Percentiles rank a stretch among this genome's conserved stretches.
Conservation (phyloP, 2,888 invertebrate species). For the Leucoptera coffeella region DNA sequence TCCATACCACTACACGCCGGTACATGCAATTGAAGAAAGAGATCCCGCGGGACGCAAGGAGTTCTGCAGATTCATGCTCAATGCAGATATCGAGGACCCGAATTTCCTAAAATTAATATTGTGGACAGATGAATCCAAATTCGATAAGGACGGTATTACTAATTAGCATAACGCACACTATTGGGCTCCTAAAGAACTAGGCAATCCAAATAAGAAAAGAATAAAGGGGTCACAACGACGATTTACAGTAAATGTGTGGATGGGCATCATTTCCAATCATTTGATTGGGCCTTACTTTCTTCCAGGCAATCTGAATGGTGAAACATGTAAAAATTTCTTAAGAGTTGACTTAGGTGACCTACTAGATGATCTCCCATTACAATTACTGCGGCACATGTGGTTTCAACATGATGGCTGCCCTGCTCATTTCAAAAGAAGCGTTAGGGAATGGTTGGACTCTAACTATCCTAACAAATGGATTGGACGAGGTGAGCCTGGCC, state of each 20-base stretch:
- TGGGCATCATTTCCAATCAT: conserved; percentile 1
- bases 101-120: conserved; percentile 8
- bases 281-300: conserved; percentile 1
- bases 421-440: too few species aligned
- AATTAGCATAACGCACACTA: too few species aligned
- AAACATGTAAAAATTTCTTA: conserved; percentile 9
- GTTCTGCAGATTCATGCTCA: too few species aligned
- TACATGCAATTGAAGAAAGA: conserved; percentile 5
- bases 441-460: conserved; percentile 4
- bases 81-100: conserved; percentile 10
- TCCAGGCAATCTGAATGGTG: conserved; percentile 10
- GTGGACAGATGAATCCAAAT: conserved; percentile 10
- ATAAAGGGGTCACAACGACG: too few species aligned
- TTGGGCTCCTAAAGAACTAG: too few species aligned
- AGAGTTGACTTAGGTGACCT: conserved; percentile 5
- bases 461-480: conserved; percentile 5
- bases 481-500: conserved; percentile 2
- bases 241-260: conserved; percentile 1
- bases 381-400: conserved; percentile 1
- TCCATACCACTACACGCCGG: conserved; percentile 6
- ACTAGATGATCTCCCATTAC: conserved; percentile 5
- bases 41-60: conserved; percentile 4
- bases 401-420: too few species aligned
- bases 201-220: conserved; percentile 10
- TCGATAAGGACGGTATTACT: too few species aligned